These are phyloP conservation scores for Eretmocerus hayati DNA, from an alignment of 2,888 invertebrate species.

Conservation along the genomic window DNA sequence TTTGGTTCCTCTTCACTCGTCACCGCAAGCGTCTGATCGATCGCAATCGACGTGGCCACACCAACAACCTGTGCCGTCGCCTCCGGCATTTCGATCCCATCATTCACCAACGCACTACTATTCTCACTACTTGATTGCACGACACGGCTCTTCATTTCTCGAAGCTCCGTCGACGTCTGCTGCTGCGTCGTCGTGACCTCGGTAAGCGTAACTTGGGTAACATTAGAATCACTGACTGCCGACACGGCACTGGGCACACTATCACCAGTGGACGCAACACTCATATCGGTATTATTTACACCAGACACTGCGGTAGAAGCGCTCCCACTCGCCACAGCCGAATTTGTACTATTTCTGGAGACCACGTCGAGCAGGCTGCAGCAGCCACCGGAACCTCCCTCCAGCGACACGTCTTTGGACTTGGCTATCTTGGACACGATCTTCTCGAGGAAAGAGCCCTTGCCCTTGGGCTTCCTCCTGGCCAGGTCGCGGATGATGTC, in stretches of 20 bases:
- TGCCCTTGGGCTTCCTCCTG: slow-evolving; percentile 39
- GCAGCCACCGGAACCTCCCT: slow-evolving; percentile 3
- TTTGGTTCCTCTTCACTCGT: neutral
- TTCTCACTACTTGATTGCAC: neutral
- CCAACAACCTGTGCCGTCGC: neutral
- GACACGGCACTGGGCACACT: too few species aligned
- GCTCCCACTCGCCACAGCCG: slow-evolving; percentile 7
- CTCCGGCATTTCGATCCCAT: slow-evolving; percentile 2
- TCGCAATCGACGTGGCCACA: too few species aligned
- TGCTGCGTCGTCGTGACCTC: neutral
- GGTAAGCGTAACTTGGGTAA: slow-evolving; percentile 7
- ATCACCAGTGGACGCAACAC: too few species aligned
- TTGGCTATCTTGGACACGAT: slow-evolving; percentile 45
- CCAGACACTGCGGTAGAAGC: slow-evolving; percentile 5
- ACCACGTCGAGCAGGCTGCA: too few species aligned
- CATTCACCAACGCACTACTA: slow-evolving; percentile 1
- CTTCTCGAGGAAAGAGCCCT: slow-evolving; percentile 43
- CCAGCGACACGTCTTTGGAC: slow-evolving; percentile 38
- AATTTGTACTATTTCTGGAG: neutral
- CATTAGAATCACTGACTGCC: slow-evolving; percentile 4
- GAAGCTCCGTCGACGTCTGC: neutral
- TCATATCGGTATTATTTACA: slow-evolving; percentile 10
- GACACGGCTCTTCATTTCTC: neutral
- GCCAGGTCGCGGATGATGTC: slow-evolving; percentile 43
- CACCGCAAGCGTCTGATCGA: too few species aligned